A percentile compares a stretch with the other conserved stretches of the same genome.
Conservation (phyloP, 2,888 invertebrate genomes). For the Geotrupes spiniger region DNA sequence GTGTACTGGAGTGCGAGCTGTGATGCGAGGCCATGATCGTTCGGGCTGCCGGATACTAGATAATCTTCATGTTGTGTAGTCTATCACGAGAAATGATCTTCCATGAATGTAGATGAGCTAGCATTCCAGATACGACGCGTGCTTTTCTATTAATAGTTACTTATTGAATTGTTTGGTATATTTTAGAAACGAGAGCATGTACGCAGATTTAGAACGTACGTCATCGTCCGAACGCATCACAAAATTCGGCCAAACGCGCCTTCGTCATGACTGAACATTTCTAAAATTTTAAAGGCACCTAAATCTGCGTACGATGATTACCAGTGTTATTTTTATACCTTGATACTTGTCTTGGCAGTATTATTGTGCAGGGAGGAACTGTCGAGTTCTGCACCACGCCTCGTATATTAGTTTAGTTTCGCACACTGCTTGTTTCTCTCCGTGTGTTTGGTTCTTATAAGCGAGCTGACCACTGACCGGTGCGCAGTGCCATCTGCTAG, state of each 20-base stretch:
- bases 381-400: slow-evolving; percentile 25
- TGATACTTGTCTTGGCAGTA: slow-evolving; percentile 43
- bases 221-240: slow-evolving; percentile 5
- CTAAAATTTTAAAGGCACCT: not conserved
- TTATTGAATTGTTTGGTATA: slow-evolving; percentile 27
- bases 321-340: slow-evolving; percentile 25
- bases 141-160: slow-evolving; percentile 9
- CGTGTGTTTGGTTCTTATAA: slow-evolving; percentile 12
- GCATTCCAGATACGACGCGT: slow-evolving; percentile 25
- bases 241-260: slow-evolving; percentile 5
- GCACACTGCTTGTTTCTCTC: slow-evolving; percentile 30
- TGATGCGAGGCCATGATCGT: slow-evolving; percentile 23
- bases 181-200: slow-evolving; percentile 7
- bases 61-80: slow-evolving; percentile 9
- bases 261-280: not conserved
- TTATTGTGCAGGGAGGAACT: slow-evolving; percentile 43
- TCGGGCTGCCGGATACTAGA: slow-evolving; percentile 22
- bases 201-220: not conserved
- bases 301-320: not conserved
- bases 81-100: slow-evolving; percentile 25
- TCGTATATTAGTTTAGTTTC: slow-evolving; percentile 23
- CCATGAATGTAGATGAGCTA: slow-evolving; percentile 29
- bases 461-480: slow-evolving; percentile 39
- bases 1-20: slow-evolving; percentile 35
- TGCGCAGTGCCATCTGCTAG: slow-evolving; percentile 39